A percentile compares a stretch with the other conserved stretches of the same genome.
These are phyloP conservation scores for Tenrec ecaudatus DNA, from an alignment of 2,113 vertebrate genomes.

Conservation along the genomic window DNA sequence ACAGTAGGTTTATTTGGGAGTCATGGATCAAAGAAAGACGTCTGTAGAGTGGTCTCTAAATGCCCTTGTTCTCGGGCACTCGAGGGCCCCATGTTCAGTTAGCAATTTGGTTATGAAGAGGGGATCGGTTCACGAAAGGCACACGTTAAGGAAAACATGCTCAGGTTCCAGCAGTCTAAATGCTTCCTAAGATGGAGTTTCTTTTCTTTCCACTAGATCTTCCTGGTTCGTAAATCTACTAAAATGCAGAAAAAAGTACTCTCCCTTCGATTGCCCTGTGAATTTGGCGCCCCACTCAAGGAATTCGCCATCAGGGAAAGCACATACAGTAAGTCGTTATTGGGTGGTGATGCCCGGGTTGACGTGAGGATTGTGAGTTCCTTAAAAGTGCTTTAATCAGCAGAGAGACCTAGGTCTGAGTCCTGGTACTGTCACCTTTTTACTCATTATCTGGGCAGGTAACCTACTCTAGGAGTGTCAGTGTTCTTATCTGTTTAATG, in stretches of 20 bases:
- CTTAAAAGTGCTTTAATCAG: background rate
- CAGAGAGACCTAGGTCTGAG: background rate
- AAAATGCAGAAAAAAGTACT: slow-evolving; percentile 94
- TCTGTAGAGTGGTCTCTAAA: background rate
- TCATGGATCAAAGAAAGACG: background rate
- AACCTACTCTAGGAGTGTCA: background rate
- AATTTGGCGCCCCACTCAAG: slow-evolving; percentile 86
- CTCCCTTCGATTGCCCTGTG: slow-evolving; percentile 89
- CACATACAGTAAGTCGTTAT: slow-evolving; percentile 92
- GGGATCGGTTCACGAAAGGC: background rate
- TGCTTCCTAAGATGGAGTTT: slow-evolving; percentile 50
- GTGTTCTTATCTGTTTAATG: slow-evolving; percentile 25
- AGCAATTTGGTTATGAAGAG: background rate
- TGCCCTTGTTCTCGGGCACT: background rate
- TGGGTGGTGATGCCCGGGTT: fast-evolving
- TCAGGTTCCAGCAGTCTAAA: background rate
- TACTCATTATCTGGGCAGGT: background rate
- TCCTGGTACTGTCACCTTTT: background rate
- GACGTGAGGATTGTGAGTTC: background rate
- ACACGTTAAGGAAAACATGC: background rate
- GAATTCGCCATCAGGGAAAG: slow-evolving; percentile 95
- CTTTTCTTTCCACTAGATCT: slow-evolving; percentile 87
- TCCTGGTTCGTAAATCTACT: slow-evolving; percentile 93
- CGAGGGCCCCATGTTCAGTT: background rate
- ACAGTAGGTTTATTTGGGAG: background rate